A percentile compares a stretch with the other conserved stretches of the same genome.
Conservation (phyloP, 2,888 invertebrate genomes). For the Ptilodon capucinus region DNA sequence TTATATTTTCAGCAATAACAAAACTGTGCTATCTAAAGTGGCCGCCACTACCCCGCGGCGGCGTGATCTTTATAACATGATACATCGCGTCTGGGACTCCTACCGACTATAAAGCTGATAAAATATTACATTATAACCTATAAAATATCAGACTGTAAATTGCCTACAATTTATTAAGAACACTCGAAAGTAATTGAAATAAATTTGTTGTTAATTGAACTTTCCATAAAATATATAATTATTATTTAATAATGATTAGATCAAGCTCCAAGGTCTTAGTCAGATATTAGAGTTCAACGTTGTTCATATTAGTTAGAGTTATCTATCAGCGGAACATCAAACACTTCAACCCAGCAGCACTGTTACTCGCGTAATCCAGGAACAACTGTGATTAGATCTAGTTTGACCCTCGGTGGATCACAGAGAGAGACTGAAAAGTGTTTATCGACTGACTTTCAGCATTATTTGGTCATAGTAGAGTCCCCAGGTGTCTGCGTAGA, state of each 20-base stretch:
- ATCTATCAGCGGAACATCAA: too few species aligned
- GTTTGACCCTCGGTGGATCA: too few species aligned
- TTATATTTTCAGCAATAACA: neutral
- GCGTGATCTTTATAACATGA: neutral
- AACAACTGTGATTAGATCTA: too few species aligned
- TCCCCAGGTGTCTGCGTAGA: slow-evolving; percentile 64
- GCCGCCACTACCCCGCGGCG: neutral
- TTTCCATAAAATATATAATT: too few species aligned
- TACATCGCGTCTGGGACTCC: neutral
- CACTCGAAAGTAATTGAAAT: neutral
- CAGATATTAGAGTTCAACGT: too few species aligned
- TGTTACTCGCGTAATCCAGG: too few species aligned
- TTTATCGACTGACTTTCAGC: slow-evolving; percentile 52
- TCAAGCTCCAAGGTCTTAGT: too few species aligned
- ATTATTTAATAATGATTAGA: too few species aligned
- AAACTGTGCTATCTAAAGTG: neutral
- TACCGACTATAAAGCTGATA: neutral
- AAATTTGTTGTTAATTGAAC: neutral
- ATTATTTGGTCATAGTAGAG: slow-evolving; percentile 62
- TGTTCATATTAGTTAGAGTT: too few species aligned
- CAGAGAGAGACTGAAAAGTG: too few species aligned
- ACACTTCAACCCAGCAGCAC: too few species aligned
- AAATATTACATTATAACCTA: neutral
- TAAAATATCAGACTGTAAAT: neutral
- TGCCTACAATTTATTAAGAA: neutral